These are phyloP conservation scores for Nemurella pictetii DNA, from an alignment of 2,888 invertebrate genomes.

Conservation along the genomic window DNA sequence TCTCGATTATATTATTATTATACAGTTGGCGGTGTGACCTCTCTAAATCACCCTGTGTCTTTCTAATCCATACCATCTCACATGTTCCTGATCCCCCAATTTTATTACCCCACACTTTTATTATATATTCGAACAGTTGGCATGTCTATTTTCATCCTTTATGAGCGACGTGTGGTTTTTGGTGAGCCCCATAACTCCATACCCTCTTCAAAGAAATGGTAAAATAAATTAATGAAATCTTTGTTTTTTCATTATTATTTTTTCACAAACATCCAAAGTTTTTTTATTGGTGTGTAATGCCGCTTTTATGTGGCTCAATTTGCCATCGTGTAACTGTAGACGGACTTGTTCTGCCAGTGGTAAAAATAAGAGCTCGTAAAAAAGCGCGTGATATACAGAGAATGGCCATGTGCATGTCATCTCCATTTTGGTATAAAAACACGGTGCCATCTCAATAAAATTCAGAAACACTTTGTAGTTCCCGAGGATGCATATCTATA, in stretches of 20 bases:
- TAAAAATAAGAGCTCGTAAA: conserved; percentile 2
- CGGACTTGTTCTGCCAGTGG: background rate
- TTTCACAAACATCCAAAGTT: background rate
- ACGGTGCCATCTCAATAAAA: background rate
- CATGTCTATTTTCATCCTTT: conserved; percentile 13
- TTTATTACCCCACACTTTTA: conserved; percentile 18
- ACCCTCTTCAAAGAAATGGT: conserved; percentile 27
- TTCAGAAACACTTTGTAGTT: background rate
- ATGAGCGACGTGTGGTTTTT: conserved; percentile 26
- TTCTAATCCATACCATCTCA: conserved; percentile 26
- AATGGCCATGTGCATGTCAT: background rate
- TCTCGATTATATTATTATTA: background rate
- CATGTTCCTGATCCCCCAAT: conserved; percentile 1
- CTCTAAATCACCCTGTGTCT: conserved; percentile 7
- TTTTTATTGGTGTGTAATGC: conserved; percentile 15
- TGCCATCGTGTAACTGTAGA: conserved; percentile 35
- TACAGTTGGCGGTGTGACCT: background rate
- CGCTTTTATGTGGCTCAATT: conserved; percentile 28
- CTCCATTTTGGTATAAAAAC: background rate
- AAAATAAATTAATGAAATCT: conserved; percentile 21
- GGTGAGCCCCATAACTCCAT: background rate
- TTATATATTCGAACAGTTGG: conserved; percentile 16
- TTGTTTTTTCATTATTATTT: conserved; percentile 14
- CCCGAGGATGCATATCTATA: background rate
- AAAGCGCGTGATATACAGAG: background rate